These are phyloP conservation scores for Phaethon lepturus DNA, from an alignment of 2,113 vertebrate species.

Conservation along the genomic window DNA sequence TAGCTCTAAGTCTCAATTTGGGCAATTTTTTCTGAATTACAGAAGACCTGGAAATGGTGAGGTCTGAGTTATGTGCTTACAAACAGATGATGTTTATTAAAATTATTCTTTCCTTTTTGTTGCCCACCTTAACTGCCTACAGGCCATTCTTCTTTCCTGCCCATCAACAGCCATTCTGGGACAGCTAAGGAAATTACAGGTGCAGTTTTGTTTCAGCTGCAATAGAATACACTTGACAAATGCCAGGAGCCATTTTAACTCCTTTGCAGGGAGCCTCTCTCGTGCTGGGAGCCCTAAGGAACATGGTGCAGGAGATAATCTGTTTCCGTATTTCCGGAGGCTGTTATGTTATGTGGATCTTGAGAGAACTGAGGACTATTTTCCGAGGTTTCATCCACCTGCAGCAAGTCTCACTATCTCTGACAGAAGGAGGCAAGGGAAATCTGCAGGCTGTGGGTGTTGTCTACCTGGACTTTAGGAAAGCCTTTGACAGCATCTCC, in stretches of 20 bases:
- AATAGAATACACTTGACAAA: not conserved
- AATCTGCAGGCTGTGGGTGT: too few species aligned
- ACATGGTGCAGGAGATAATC: not conserved
- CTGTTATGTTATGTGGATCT: rapidly evolving
- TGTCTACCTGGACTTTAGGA: too few species aligned
- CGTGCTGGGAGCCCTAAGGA: not conserved
- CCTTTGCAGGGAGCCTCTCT: not conserved
- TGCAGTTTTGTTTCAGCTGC: not conserved
- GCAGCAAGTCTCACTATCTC: not conserved
- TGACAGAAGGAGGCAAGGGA: not conserved
- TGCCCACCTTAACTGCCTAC: not conserved
- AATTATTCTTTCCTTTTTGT: not conserved
- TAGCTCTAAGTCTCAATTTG: not conserved
- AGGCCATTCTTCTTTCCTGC: not conserved
- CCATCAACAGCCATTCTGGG: not conserved
- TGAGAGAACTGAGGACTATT: not conserved
- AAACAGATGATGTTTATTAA: not conserved
- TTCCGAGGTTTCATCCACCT: not conserved
- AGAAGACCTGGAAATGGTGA: not conserved
- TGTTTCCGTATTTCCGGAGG: not conserved
- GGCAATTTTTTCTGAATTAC: not conserved
- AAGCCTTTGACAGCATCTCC: too few species aligned
- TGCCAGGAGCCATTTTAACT: not conserved
- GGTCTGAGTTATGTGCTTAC: not conserved
- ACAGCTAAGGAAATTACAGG: not conserved